Evolutionary conservation across 2,888 invertebrate species (phyloP), one percentile per base, ranked within the genome.

Genomic region (Argynnis bischoffii): DNA sequence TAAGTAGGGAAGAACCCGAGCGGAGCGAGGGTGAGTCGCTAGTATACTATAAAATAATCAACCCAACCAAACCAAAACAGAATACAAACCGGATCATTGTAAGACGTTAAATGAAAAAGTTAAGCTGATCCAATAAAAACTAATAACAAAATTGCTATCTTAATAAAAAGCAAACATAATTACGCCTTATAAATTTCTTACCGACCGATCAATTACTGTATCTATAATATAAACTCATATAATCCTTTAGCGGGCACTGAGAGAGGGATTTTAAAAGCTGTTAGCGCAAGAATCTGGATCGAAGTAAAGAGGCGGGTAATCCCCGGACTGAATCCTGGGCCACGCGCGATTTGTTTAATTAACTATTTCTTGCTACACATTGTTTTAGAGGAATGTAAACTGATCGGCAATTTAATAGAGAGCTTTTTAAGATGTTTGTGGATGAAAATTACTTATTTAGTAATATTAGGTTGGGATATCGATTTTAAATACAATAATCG

Each of bases 291-390:
- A 77, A 75, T 75, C 66, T 66, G 71, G 72, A 71, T 73, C 71
- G 51, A 35, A 71, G 72, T 70, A 70, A 75, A 73, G 69, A 76
- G 76, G 76, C 63, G 69, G 74, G 67, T 81, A 82, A 80, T 81
- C 80, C 79, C 63, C 70, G 66, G 67, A 66, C 64, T 69, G 70
- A 70, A 71, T 73, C 76, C 77, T 72, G 72, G 75, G 76, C 77
- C 83, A 82, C 81, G 84, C 83, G 81, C 81, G 83, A 73, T 79
- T 76, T 78, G 78, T 81, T 81, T 83, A 82, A 84, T 82, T 80
- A 83, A 79, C 78, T 77, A 76, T 78, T 77, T 76, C 74, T 70
- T 71, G 64, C 66, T 63, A 54, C 21, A 64, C 72, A 73, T 72
- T 75, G 77, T 77, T 75, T 75, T 63, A 67, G 67, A 54, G 70